Evolutionary conservation across 1,140 invertebrate species (phyloP).

Genomic region (Homalodisca vitripennis): DNA sequence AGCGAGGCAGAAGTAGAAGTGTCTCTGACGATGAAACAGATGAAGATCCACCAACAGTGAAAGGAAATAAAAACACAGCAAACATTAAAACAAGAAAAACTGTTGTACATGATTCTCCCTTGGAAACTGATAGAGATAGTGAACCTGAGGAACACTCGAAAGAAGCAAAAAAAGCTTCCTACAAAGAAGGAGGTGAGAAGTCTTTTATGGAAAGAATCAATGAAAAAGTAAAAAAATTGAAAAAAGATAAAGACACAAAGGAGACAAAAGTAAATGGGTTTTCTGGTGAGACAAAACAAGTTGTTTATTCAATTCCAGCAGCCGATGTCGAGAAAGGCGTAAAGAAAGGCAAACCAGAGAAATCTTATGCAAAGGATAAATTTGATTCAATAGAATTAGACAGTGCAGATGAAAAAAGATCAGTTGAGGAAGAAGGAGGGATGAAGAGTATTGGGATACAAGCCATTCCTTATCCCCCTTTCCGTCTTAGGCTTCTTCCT

Average conservation of each 20-base stretch:
- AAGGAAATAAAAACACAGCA: neutral
- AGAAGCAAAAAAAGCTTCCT: slow-evolving; percentile 2
- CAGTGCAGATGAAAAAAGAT: slow-evolving; percentile 19
- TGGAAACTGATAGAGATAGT: neutral
- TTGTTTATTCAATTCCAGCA: slow-evolving; percentile 19
- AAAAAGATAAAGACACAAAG: slow-evolving; percentile 15
- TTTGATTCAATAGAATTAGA: slow-evolving; percentile 21
- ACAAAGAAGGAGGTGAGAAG: slow-evolving; percentile 17
- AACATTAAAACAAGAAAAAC: neutral
- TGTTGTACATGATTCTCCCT: neutral
- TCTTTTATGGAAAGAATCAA: slow-evolving; percentile 26
- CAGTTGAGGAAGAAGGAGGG: slow-evolving; percentile 9
- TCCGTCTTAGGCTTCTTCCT: slow-evolving; percentile 35
- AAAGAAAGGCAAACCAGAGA: neutral
- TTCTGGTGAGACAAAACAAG: slow-evolving; percentile 6
- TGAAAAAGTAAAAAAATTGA: slow-evolving; percentile 19
- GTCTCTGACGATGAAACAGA: slow-evolving; percentile 10
- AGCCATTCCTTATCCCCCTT: slow-evolving; percentile 33
- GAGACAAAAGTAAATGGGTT: slow-evolving; percentile 6
- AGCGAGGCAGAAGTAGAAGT: slow-evolving; percentile 1
- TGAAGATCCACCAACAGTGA: neutral
- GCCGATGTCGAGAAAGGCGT: neutral
- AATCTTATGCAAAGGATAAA: slow-evolving; percentile 8
- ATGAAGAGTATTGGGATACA: slow-evolving; percentile 27
- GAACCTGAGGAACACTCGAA: slow-evolving; percentile 6